Percentiles rank a stretch among this genome's conserved stretches.
Evolutionary conservation across 2,797 vertebrate species (phyloP).

Genomic region (Anisognathus igniventris): DNA sequence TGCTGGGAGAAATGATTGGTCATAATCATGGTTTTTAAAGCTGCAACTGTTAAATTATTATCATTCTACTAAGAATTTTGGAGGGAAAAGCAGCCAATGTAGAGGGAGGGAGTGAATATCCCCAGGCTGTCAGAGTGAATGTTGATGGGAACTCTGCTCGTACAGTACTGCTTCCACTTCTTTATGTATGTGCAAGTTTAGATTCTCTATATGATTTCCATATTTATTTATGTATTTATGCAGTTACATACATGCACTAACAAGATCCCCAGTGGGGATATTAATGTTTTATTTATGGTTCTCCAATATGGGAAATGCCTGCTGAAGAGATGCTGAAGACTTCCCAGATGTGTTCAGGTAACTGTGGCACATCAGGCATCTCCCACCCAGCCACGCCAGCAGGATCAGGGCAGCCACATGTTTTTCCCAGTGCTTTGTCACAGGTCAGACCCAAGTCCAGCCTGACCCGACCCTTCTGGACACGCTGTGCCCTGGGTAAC

Average conservation of each 20-base stretch:
- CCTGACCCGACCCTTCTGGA: neutral
- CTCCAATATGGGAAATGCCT: neutral
- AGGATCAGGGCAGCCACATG: too few species aligned
- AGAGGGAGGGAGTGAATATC: neutral
- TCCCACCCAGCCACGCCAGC: neutral
- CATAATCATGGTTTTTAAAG: constrained; percentile 58
- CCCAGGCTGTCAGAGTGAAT: neutral
- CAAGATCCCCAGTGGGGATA: neutral
- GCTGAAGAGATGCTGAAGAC: neutral
- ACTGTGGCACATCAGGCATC: neutral
- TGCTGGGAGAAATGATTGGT: constrained; percentile 64
- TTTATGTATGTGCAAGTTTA: neutral
- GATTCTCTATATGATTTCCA: neutral
- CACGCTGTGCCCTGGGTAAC: neutral
- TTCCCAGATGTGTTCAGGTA: neutral
- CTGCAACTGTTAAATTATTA: constrained; percentile 65
- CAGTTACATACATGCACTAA: too few species aligned
- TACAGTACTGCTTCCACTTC: neutral
- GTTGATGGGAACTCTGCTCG: neutral
- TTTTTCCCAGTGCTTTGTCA: neutral
- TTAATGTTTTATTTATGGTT: neutral
- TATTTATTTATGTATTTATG: neutral
- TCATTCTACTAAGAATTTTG: constrained; percentile 27
- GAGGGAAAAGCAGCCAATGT: neutral
- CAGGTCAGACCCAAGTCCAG: fast-evolving